Percentiles rank a stretch among this genome's conserved stretches.
phyloP scores from a whole-genome alignment of 2,888 invertebrate species.

The Xylota segnis region DNA sequence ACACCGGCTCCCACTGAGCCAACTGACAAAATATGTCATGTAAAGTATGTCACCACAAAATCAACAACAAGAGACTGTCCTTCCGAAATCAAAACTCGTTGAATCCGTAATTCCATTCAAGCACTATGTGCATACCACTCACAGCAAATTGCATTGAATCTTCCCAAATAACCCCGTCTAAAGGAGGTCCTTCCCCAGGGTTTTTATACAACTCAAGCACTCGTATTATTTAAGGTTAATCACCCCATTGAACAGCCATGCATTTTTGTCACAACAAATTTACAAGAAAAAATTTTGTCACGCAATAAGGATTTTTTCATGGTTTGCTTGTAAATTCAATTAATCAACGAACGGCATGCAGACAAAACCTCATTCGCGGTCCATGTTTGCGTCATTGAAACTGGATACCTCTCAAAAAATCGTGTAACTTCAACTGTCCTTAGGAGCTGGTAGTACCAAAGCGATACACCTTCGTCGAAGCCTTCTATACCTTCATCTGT shows the following conservation, averaged over 20 bases:
- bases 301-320: neutral
- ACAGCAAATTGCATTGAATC: no score
- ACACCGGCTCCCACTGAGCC: no score
- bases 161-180: no score
- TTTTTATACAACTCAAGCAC: no score
- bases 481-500: neutral
- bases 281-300: neutral
- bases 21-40: no score
- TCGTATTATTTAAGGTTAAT: no score
- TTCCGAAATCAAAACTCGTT: no score
- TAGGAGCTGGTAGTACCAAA: slow-evolving; percentile 21
- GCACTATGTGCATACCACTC: no score
- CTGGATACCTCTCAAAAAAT: slow-evolving; percentile 23
- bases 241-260: neutral
- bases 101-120: no score
- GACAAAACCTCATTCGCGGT: neutral
- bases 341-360: slow-evolving; percentile 12
- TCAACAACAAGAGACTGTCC: no score
- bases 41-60: no score
- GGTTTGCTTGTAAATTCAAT: neutral
- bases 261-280: neutral
- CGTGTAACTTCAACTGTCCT: slow-evolving; percentile 5
- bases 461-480: neutral
- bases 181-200: no score
- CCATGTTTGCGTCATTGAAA: slow-evolving; percentile 39